Base-by-base conservation (phyloP, 30 jellyfish, hydroid and myxozoan species). In the Hydra vulgaris region DNA sequence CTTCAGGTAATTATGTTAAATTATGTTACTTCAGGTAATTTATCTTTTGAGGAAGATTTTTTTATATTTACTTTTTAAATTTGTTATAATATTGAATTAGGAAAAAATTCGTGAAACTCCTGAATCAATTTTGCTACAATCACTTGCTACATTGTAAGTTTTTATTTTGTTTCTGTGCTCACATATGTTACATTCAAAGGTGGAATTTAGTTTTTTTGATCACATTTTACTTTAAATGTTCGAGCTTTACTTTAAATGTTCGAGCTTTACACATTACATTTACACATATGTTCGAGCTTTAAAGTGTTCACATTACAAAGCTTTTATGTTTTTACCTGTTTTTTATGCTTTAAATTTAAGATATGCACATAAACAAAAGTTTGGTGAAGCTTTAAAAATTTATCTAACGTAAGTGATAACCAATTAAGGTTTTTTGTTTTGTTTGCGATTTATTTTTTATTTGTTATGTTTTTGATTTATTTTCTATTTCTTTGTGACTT, bases 61-160 rank as follows among this genome's bases (percentile, higher is more conserved):
- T 68, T 18, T 5, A 12, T 18, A 73, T 40, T 16, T 53, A 53
- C 0, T 0, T 7, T n/a, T n/a, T n/a, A n/a, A n/a, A n/a, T n/a
- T n/a, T n/a, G n/a, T n/a, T n/a, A n/a, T n/a, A n/a, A n/a, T n/a
- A n/a, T n/a, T n/a, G n/a, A n/a, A n/a, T n/a, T 26, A 83, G 90
- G 76, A 61, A 8, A 83, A 83, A 74, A 16, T 83, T 8, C 23
- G 74, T 69, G 98, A 92, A 66, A 95, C 84, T 26, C 95, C 96
- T 40, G 80, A 87, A 73, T 27, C 82, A 24, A 74, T 87, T 61
- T 71, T 92, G 77, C 27, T 84, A 27, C 96, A 84, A 81, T 25
- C 96, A 15, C 86, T 92, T 26, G 98, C 95, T 20, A 92, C 94
- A 23, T 82, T 92, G 86, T 92, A 80, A 80, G 87, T 80, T 70